Percentiles rank a stretch among this genome's conserved stretches.
phyloP scores from a whole-genome alignment of 2,113 vertebrate species.

The Bungarus multicinctus region DNA sequence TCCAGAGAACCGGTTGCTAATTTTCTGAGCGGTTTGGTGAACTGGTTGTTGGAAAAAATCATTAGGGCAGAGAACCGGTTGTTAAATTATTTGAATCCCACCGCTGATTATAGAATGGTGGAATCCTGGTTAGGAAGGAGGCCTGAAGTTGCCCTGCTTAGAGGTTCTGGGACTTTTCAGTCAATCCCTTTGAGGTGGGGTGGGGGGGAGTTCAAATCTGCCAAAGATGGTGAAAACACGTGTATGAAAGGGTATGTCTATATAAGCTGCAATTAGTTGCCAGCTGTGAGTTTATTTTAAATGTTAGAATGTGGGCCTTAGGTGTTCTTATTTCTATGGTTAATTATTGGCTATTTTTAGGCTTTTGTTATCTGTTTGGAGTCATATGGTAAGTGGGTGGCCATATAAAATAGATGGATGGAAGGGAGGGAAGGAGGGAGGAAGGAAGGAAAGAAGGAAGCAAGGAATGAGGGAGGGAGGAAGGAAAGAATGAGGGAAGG shows the following conservation, averaged over 20 bases:
- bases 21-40: too few relatives aligned
- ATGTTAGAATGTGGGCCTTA: not conserved
- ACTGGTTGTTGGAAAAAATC: too few relatives aligned
- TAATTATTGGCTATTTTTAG: not conserved
- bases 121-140: rapidly evolving
- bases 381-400: not conserved
- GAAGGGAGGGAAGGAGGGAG: too few relatives aligned
- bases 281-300: not conserved
- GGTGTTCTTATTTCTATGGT: not conserved
- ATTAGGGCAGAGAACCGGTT: too few relatives aligned
- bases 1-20: too few relatives aligned
- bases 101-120: rapidly evolving
- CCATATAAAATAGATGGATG: not conserved
- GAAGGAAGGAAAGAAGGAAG: too few relatives aligned
- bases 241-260: not conserved
- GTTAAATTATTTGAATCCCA: too few relatives aligned
- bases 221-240: not conserved
- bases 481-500: too few relatives aligned
- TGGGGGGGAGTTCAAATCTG: not conserved
- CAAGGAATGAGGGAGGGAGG: too few relatives aligned
- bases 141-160: constrained; percentile 27
- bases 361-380: not conserved
- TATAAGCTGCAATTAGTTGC: not conserved
- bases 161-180: constrained; percentile 43
- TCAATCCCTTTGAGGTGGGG: not conserved